These are phyloP conservation scores for Opisthocomus hoazin DNA, from an alignment of 2,113 vertebrate genomes.

Conservation along the genomic window DNA sequence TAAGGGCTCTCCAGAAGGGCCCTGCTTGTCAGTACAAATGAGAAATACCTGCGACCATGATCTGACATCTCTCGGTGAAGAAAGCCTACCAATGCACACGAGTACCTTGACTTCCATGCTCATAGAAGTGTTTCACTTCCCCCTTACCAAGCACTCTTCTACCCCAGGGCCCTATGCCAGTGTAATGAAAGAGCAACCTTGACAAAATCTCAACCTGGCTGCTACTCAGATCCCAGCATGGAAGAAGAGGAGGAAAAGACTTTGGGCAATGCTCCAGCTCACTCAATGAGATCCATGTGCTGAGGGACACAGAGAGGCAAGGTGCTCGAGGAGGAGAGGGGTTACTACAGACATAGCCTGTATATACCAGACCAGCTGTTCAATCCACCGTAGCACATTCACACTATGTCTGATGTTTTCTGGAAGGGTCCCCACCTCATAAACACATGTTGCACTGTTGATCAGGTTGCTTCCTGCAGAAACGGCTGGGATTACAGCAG, in stretches of 20 bases:
- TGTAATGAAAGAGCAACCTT: not conserved
- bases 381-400: not conserved
- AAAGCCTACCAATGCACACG: not conserved
- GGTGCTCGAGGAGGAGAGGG: not conserved
- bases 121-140: not conserved
- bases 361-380: not conserved
- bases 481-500: not conserved
- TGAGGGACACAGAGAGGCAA: not conserved
- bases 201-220: not conserved
- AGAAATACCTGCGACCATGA: not conserved
- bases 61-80: not conserved
- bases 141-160: not conserved
- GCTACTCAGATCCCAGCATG: not conserved
- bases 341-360: accelerated
- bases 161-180: not conserved
- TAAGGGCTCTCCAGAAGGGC: not conserved
- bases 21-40: not conserved
- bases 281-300: not conserved
- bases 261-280: not conserved
- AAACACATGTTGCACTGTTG: not conserved
- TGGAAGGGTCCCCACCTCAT: not conserved
- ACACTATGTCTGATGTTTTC: not conserved
- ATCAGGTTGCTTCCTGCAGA: not conserved
- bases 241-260: not conserved
- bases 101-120: not conserved